Conservation (phyloP, 2,888 invertebrate species). For the Drosophila testacea region DNA sequence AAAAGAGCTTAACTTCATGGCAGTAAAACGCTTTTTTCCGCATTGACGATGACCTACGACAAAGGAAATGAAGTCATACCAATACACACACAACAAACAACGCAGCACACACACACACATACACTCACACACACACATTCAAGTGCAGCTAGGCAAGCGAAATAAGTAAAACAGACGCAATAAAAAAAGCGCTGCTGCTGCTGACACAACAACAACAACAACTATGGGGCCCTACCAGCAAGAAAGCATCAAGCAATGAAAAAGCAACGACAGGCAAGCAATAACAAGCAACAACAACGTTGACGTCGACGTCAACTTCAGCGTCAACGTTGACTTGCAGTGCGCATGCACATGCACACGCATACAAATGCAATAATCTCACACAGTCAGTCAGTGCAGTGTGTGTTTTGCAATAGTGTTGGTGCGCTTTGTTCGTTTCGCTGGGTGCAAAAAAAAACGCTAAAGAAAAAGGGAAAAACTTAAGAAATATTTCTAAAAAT, state of each 20-base stretch:
- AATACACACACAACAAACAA: constrained; percentile 49
- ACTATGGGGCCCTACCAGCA: constrained; percentile 45
- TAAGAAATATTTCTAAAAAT: constrained; percentile 46
- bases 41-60: constrained; percentile 83
- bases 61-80: constrained; percentile 84
- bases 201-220: constrained; percentile 29
- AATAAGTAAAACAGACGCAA: constrained; percentile 52
- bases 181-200: constrained; percentile 43
- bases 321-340: constrained; percentile 46
- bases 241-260: constrained; percentile 58
- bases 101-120: constrained; percentile 13
- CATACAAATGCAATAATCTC: constrained; percentile 34
- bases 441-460: constrained; percentile 39
- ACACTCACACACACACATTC: constrained; percentile 26
- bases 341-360: constrained; percentile 77
- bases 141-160: constrained; percentile 71
- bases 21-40: constrained; percentile 69
- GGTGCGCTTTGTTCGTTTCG: constrained; percentile 72
- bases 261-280: constrained; percentile 51
- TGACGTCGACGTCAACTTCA: constrained; percentile 25
- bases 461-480: constrained; percentile 35
- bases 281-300: constrained; percentile 34
- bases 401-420: constrained; percentile 39
- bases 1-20: constrained; percentile 20
- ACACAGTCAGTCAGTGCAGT: constrained; percentile 36